These are phyloP conservation scores for Seriola quinqueradiata DNA, from an alignment of 2,113 vertebrate genomes.

Conservation along the genomic window DNA sequence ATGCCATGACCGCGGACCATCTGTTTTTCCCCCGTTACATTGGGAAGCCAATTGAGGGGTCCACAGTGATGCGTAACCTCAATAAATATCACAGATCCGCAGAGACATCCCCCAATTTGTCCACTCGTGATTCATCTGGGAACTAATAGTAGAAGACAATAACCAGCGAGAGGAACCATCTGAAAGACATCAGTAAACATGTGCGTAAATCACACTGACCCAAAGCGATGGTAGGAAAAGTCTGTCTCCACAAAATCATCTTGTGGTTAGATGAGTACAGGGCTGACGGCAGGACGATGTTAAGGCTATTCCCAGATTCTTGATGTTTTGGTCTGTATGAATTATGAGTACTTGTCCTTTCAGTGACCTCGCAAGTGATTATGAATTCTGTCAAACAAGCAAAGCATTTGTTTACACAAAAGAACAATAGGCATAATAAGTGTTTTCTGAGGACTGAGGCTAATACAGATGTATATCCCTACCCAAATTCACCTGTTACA, in stretches of 20 bases:
- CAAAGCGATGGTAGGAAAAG: slow-evolving; percentile 66
- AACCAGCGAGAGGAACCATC: slow-evolving; percentile 73
- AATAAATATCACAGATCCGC: slow-evolving; percentile 79
- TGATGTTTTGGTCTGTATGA: slow-evolving; percentile 52
- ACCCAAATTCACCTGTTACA: slow-evolving; percentile 29
- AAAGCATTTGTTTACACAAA: slow-evolving; percentile 19
- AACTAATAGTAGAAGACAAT: slow-evolving; percentile 84
- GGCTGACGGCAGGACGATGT: slow-evolving; percentile 60
- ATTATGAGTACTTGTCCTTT: slow-evolving; percentile 71
- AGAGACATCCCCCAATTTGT: slow-evolving; percentile 79
- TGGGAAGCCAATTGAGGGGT: slow-evolving; percentile 72
- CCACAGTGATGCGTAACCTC: slow-evolving; percentile 80
- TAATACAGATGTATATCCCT: neutral
- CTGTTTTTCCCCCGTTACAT: slow-evolving; percentile 79
- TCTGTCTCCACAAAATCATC: slow-evolving; percentile 72
- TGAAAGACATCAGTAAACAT: slow-evolving; percentile 86
- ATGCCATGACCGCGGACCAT: slow-evolving; percentile 79
- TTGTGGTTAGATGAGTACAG: slow-evolving; percentile 69
- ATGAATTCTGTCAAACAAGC: slow-evolving; percentile 34
- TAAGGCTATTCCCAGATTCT: slow-evolving; percentile 74
- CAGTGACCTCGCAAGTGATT: slow-evolving; percentile 58
- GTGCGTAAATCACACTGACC: slow-evolving; percentile 81
- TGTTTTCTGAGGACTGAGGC: neutral
- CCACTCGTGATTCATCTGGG: slow-evolving; percentile 81
- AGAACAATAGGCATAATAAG: neutral